Conservation (phyloP, 2,113 vertebrate genomes). For the Spizaetus ornatus region DNA sequence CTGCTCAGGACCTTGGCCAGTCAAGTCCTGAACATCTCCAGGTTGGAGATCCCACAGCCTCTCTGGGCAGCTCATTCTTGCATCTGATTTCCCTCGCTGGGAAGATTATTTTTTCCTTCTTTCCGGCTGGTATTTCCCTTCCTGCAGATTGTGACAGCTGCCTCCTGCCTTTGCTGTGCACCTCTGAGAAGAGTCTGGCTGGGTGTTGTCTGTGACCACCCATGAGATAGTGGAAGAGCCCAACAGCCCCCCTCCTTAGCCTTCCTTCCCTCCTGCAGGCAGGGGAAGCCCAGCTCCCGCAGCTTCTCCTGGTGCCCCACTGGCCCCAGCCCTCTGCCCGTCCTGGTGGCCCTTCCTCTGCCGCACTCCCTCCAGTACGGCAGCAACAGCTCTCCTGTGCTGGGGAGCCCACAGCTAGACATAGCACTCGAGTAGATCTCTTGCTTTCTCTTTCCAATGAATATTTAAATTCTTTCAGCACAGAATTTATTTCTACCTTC, state of each 20-base stretch:
- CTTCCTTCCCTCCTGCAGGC: neutral
- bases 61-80: neutral
- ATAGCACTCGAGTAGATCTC: neutral
- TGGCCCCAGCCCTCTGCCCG: accelerated
- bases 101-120: neutral
- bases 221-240: neutral
- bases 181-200: neutral
- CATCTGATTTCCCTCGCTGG: neutral
- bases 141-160: neutral
- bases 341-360: neutral
- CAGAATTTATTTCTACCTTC: neutral
- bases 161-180: neutral
- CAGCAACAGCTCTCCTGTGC: neutral
- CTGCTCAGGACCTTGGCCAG: neutral
- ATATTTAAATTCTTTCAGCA: neutral
- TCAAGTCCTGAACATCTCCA: neutral
- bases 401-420: neutral
- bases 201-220: neutral
- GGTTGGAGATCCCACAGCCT: neutral
- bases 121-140: neutral
- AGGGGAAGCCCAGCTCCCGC: neutral
- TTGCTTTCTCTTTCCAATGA: neutral
- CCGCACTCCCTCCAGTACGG: accelerated
- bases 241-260: neutral
- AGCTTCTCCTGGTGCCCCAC: neutral